These are phyloP conservation scores for Melanotaenia nigrans DNA, from an alignment of 2,797 vertebrate species.

Conservation along the genomic window DNA sequence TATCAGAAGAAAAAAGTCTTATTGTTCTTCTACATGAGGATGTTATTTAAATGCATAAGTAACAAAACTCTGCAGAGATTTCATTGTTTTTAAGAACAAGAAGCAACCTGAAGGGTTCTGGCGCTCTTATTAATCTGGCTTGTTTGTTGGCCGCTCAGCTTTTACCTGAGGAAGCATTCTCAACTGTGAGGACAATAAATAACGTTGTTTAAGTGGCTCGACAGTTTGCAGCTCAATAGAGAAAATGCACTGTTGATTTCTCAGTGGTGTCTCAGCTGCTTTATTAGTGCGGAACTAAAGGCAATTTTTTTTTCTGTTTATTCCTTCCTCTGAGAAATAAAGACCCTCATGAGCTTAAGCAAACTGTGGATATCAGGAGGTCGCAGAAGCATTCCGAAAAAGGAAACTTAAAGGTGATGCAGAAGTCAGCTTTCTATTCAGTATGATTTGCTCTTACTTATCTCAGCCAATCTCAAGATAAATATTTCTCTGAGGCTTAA, in stretches of 20 bases:
- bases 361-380: conserved; percentile 37
- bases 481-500: conserved; percentile 2
- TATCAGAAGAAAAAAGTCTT: no score
- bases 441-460: background rate
- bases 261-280: conserved; percentile 52
- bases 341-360: conserved; percentile 33
- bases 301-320: conserved; percentile 39
- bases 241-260: conserved; percentile 66
- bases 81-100: conserved; percentile 34
- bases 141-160: conserved; percentile 51
- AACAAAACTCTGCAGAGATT: conserved; percentile 26
- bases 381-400: conserved; percentile 37
- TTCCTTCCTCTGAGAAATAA: conserved; percentile 23
- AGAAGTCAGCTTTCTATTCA: conserved; percentile 17
- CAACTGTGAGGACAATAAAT: conserved; percentile 54
- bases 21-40: no score
- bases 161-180: conserved; percentile 58
- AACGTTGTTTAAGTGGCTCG: conserved; percentile 44
- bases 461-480: background rate
- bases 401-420: conserved; percentile 34
- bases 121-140: conserved; percentile 56
- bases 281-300: conserved; percentile 57
- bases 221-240: conserved; percentile 54
- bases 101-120: background rate
- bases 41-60: background rate